Evolutionary conservation across 1,140 invertebrate species (phyloP), one percentile per base, ranked within the genome.

Genomic region (Aricia agestis): DNA sequence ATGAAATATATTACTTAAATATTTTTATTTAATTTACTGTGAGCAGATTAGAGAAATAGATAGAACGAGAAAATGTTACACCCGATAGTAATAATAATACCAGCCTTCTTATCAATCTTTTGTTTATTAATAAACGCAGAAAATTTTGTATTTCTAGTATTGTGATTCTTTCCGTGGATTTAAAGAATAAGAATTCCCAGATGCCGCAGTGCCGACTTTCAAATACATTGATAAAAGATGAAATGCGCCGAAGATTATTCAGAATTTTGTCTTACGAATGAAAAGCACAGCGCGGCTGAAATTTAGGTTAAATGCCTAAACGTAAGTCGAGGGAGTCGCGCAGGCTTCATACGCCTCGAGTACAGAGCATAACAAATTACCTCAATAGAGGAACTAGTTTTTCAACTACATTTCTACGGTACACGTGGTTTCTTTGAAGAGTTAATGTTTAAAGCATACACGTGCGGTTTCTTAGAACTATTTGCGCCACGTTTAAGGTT

Each of bases 291-390:
- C 58, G 58, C 19, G 59, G 59, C 10, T 6, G 7, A 52, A 63
- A 63, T 63, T 63, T 25, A 63, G 59, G 59, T 25, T 63, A 63
- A 63, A 63, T 63, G 59, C 18, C 59, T 63, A 63, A 63, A 63
- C 19, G 59, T 63, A 63, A 63, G 59, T 9, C 18, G 10, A 19
- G 59, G 59, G 59, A 63, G 19, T 63, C 18, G 18, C 1, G 18
- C 4, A 63, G 59, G 18, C 58, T 59, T 59, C 58, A 18, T 59
- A 59, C 6, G n/a, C n/a, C 15, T 18, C 58, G 18, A 18, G 19
- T 11, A 11, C 19, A 19, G 7, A 18, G 19, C 19, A 25, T 10
- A 63, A 63, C 59, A 63, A 63, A 63, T 63, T 63, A 63, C 10
- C 59, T 63, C 59, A 18, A 63, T 25, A 19, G 17, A 17, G 10